These are phyloP conservation scores for Drosophila mimica DNA, from an alignment of 2,888 invertebrate species.

Conservation along the genomic window DNA sequence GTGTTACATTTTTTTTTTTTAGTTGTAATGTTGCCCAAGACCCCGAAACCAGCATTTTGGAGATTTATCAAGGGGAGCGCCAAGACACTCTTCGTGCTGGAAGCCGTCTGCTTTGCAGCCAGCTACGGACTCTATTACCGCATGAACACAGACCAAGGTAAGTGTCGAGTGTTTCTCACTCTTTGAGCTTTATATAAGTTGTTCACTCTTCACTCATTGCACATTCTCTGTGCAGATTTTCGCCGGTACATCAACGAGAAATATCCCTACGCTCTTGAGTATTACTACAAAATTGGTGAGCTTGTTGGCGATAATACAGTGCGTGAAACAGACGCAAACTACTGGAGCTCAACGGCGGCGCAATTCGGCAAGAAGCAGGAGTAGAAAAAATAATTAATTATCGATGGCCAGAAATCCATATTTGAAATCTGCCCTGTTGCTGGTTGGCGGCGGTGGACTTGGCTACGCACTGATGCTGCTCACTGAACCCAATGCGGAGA, in stretches of 20 bases:
- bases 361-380: conserved; percentile 53
- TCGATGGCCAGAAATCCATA: conserved; percentile 83
- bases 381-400: conserved; percentile 21
- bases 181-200: conserved; percentile 59
- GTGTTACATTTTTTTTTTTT: conserved; percentile 26
- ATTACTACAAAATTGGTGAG: conserved; percentile 90
- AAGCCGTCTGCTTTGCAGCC: conserved; percentile 87
- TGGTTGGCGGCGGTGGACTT: conserved; percentile 87
- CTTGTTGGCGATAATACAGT: conserved; percentile 85
- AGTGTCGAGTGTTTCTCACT: conserved; percentile 85
- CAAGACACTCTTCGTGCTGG: conserved; percentile 87
- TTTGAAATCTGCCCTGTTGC: conserved; percentile 86
- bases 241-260: conserved; percentile 89
- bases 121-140: conserved; percentile 89
- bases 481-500: conserved; percentile 86
- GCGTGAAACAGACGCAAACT: conserved; percentile 86
- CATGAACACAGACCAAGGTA: conserved; percentile 90
- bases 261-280: conserved; percentile 88
- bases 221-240: conserved; percentile 87
- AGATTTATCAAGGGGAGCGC: conserved; percentile 86
- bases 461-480: conserved; percentile 88
- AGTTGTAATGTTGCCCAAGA: conserved; percentile 88
- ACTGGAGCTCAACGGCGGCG: conserved; percentile 85
- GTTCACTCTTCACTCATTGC: conserved; percentile 2
- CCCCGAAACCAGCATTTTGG: conserved; percentile 87